Evolutionary conservation across 1,140 invertebrate genomes (phyloP), one percentile per base, ranked within the genome.

Genomic region (Neelides sp.): DNA sequence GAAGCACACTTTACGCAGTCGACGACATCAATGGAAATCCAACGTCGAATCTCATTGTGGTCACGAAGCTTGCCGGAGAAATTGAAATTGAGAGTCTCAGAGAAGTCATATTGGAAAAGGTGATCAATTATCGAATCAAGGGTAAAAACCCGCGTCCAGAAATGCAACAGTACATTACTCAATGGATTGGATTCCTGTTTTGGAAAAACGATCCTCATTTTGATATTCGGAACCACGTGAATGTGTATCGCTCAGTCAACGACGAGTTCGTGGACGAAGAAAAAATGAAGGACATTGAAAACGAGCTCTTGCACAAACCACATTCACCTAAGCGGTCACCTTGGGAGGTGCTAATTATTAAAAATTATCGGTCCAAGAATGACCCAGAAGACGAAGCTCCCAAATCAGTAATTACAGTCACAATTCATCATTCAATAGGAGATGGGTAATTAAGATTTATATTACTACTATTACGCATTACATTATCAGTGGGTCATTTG

Each of bases 161-260:
- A 20, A 24, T 47, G 12, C 45, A 47, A 36, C 45, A 47, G 17
- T 47, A 35, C 24, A 35, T 47, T 36, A 20, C 28, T 2, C 45
- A 47, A 19, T 47, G 45, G 45, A 3, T 17, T 4, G 45, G 45
- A n/a, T 47, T 35, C 19, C 32, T 47, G 8, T 47, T 47, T 47
- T 47, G 28, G 28, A 47, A 47, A 20, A 28, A 28, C 20, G 45
- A 35, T 28, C 34, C 34, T 28, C n/a, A 47, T 47, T 47, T 47
- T 22, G 36, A 23, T 5, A 47, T 47, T 13, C 30, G 36, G 3
- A 28, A 47, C 7, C 45, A 47, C 22, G 30, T 47, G 15, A 47
- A 8, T 8, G 26, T 28, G 13, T 34, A 35, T 36, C 30, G 36
- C 22, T 22, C 28, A 8, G 34, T 34, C 4, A 13, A 28, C n/a